These are phyloP conservation scores for Tetragonisca angustula DNA, from an alignment of 2,888 invertebrate genomes.

Conservation along the genomic window DNA sequence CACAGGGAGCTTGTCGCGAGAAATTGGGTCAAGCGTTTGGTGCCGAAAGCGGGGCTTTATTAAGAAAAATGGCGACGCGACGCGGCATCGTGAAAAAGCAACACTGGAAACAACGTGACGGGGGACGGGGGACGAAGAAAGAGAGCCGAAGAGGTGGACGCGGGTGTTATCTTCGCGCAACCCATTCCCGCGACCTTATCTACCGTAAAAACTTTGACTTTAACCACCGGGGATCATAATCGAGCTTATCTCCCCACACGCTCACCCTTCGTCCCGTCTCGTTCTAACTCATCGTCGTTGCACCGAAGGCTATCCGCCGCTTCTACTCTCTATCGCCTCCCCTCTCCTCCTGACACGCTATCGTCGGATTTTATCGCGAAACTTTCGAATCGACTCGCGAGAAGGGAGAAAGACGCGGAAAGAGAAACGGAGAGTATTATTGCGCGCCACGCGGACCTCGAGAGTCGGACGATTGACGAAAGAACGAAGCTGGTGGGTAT, in stretches of 20 bases:
- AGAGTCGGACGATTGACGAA: conserved; percentile 5
- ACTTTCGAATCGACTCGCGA: conserved; percentile 71
- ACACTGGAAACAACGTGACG: not conserved
- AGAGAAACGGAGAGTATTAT: conserved; percentile 38
- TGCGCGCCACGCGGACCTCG: not conserved
- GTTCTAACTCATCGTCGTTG: conserved; percentile 51
- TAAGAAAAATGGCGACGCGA: conserved; percentile 46
- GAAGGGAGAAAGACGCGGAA: conserved; percentile 59
- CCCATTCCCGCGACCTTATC: conserved; percentile 76
- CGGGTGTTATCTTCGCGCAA: conserved; percentile 16
- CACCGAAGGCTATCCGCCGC: conserved; percentile 72
- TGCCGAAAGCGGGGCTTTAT: conserved; percentile 56
- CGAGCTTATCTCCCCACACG: conserved; percentile 74
- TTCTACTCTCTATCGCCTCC: conserved; percentile 65
- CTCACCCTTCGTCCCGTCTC: conserved; percentile 19
- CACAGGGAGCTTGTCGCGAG: not conserved
- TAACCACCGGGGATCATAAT: conserved; percentile 83
- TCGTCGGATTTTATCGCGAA: conserved; percentile 74
- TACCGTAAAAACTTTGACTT: conserved; percentile 82
- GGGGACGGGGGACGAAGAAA: not conserved
- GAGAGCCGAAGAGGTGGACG: conserved; percentile 18
- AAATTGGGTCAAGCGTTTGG: not conserved
- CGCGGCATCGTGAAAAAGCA: conserved; percentile 36
- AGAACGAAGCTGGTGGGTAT: not conserved
- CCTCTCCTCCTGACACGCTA: conserved; percentile 53